These are phyloP conservation scores for Coracopsis vasa DNA, from an alignment of 2,113 vertebrate genomes.

Conservation along the genomic window DNA sequence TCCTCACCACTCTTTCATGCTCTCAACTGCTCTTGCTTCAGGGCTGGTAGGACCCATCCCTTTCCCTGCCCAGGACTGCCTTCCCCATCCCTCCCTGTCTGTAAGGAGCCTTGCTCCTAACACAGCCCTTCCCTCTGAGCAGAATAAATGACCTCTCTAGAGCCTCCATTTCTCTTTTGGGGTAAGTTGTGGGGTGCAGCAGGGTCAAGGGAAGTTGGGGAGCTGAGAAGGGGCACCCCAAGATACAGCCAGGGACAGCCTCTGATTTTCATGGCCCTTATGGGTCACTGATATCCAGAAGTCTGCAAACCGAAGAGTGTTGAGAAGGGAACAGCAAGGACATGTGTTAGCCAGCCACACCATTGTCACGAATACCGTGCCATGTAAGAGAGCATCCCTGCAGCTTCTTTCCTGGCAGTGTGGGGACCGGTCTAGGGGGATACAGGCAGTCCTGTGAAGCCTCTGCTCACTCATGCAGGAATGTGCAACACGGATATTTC, in stretches of 20 bases:
- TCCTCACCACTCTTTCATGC: background rate
- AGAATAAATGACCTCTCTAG: background rate
- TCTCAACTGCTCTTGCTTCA: background rate
- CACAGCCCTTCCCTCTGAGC: background rate
- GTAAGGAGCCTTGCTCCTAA: background rate
- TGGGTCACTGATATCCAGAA: background rate
- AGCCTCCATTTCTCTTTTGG: background rate
- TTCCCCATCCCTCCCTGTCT: background rate
- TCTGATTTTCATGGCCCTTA: background rate
- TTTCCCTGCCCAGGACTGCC: background rate
- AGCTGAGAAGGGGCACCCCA: background rate
- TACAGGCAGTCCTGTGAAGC: background rate
- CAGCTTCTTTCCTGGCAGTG: background rate
- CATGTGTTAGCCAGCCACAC: background rate
- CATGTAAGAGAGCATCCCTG: background rate
- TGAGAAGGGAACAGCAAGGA: background rate
- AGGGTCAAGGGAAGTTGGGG: background rate
- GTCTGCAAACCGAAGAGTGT: background rate
- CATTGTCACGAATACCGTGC: background rate
- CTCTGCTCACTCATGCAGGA: background rate
- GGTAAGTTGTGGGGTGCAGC: background rate
- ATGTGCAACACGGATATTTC: background rate
- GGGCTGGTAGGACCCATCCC: background rate
- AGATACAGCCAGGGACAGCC: background rate
- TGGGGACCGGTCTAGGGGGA: fast-evolving